Evolutionary conservation across 2,113 vertebrate species (phyloP).

Genomic region (Dicentrarchus labrax): DNA sequence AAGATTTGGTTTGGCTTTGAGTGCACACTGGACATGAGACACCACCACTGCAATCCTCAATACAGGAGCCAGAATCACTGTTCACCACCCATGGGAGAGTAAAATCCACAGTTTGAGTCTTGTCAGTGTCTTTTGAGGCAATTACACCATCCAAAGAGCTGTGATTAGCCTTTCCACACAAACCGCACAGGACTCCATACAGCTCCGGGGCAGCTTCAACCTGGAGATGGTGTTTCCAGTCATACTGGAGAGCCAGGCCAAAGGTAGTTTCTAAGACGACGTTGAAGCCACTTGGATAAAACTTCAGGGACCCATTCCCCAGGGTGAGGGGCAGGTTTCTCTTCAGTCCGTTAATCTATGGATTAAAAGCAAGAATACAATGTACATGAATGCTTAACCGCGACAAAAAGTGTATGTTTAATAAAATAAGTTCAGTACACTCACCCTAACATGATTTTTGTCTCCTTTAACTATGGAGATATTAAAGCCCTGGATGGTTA

Average conservation of each 20-base stretch:
- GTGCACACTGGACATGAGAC: slow-evolving; percentile 55
- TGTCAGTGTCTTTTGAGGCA: background rate
- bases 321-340: slow-evolving; percentile 34
- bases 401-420: background rate
- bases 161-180: slow-evolving; percentile 83
- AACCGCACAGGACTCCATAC: slow-evolving; percentile 72
- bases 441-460: slow-evolving; percentile 49
- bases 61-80: slow-evolving; percentile 8
- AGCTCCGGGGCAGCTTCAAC: slow-evolving; percentile 72
- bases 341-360: slow-evolving; percentile 48
- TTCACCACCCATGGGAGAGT: slow-evolving; percentile 74
- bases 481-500: slow-evolving; percentile 39
- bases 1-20: slow-evolving; percentile 3
- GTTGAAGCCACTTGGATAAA: slow-evolving; percentile 56
- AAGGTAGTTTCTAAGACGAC: slow-evolving; percentile 71
- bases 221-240: slow-evolving; percentile 66
- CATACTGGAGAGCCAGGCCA: slow-evolving; percentile 71
- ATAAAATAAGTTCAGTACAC: background rate
- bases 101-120: slow-evolving; percentile 12
- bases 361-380: slow-evolving; percentile 8
- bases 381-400: background rate
- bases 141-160: slow-evolving; percentile 43
- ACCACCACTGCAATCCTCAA: slow-evolving; percentile 11
- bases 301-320: slow-evolving; percentile 26
- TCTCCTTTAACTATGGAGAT: slow-evolving; percentile 53